Base-by-base conservation (phyloP, 1,140 invertebrate genomes). In the Heliconius hermathena region DNA sequence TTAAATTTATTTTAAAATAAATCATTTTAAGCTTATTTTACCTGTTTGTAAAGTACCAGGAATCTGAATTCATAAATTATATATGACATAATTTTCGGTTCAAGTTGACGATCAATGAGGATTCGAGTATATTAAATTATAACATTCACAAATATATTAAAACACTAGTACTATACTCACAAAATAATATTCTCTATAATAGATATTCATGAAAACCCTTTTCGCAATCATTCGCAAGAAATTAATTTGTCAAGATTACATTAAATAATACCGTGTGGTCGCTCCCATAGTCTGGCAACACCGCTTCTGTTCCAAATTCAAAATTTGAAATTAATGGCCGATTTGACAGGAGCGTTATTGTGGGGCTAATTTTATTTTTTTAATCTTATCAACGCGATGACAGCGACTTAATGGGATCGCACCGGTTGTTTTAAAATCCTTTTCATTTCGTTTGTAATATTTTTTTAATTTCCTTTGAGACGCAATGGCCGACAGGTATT, bases 301-400 rank as follows among this genome's bases (percentile, higher is more conserved):
- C 82, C 90, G 91, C 91, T 93, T 89, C 92, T 87, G 91, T 93
- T 92, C 91, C 86, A 89, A 93, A 93, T 93, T 94, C 90, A 85
- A 92, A 94, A 92, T 91, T 91, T 86, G 89, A 93, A 93, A 94
- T 93, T 94, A 94, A 94, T 94, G 91, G 91, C 91, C 89, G 86
- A 93, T 94, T 94, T 94, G 93, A 94, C 93, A 94, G 93, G 85
- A 92, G 89, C 90, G 85, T 92, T 94, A 94, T 94, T 94, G 91
- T 92, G 89, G 83, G 86, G 87, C 91, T 92, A 94, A 93, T 93
- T 94, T 81, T 81, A 71, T 54, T 79, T 80, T 81, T 81, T 93
- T 91, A 94, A 94, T 94, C 93, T 91, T 94, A 94, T 94, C 93
- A 93, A 91, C 85, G 81, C 91, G 93, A 94, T 93, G 93, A 94